Evolutionary conservation across 2,113 vertebrate species (phyloP).

Genomic region (Rhinolophus ferrumequinum): DNA sequence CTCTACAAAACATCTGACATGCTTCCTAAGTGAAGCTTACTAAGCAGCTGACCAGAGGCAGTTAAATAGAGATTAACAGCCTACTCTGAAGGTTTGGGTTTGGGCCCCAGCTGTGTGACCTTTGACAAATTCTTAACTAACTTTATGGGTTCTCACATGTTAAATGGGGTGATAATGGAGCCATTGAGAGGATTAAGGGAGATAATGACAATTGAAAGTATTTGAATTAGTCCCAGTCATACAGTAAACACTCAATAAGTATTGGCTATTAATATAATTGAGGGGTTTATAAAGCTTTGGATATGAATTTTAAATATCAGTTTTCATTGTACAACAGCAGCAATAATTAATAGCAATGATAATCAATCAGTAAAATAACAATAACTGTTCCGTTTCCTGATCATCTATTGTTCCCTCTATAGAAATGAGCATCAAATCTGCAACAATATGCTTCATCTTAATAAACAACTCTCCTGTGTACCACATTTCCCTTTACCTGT

Average conservation of each 20-base stretch:
- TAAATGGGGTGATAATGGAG: not conserved
- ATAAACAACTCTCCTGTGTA: not conserved
- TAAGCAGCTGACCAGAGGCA: not conserved
- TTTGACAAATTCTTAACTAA: not conserved
- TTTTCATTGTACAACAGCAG: not conserved
- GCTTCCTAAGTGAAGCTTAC: not conserved
- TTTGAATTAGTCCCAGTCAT: not conserved
- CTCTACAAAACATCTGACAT: not conserved
- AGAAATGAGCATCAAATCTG: not conserved
- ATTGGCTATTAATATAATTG: not conserved
- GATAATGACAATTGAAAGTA: not conserved
- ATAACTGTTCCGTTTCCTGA: not conserved
- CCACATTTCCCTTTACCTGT: not conserved
- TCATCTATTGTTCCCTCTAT: not conserved
- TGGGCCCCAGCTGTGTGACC: not conserved
- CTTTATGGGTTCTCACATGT: not conserved
- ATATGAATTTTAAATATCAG: conserved; percentile 6
- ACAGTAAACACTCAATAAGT: not conserved
- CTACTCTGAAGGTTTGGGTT: not conserved
- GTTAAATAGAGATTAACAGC: not conserved
- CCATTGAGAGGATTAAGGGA: not conserved
- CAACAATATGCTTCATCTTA: not conserved
- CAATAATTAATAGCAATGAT: not conserved
- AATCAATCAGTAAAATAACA: not conserved
- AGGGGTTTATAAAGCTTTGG: not conserved